phyloP scores from a whole-genome alignment of 2,888 invertebrate genomes.

The Ectropis crepuscularia region DNA sequence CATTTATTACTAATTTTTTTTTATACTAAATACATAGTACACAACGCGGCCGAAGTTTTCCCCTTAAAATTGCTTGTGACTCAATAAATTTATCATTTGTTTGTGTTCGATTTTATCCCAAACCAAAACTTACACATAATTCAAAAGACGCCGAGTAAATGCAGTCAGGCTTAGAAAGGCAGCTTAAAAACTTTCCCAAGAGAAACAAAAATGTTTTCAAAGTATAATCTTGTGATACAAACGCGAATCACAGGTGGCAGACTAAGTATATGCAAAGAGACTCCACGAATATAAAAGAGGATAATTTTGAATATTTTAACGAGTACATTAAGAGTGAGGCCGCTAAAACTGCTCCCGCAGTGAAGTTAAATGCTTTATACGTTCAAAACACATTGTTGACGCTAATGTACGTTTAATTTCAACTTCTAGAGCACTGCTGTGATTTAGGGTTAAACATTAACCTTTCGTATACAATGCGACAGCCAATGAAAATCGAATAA shows the following conservation, averaged over 20 bases:
- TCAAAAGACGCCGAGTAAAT: conserved; percentile 19
- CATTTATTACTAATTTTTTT: too few relatives aligned
- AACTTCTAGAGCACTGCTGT: background rate
- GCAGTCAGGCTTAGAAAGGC: conserved; percentile 22
- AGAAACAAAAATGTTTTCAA: conserved; percentile 35
- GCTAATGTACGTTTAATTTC: conserved; percentile 9
- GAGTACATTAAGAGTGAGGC: conserved; percentile 24
- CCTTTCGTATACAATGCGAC: background rate
- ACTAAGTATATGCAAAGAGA: conserved; percentile 35
- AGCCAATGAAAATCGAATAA: background rate
- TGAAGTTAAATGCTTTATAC: conserved; percentile 6
- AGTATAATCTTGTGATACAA: conserved; percentile 37
- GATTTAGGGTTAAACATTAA: background rate
- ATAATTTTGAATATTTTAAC: conserved; percentile 36
- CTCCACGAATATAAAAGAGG: conserved; percentile 29
- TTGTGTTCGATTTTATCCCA: background rate
- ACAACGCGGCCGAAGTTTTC: too few relatives aligned
- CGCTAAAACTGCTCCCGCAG: conserved; percentile 19
- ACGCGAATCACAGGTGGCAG: conserved; percentile 34
- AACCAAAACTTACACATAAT: conserved; percentile 3
- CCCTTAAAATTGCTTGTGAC: too few relatives aligned
- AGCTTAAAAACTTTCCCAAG: conserved; percentile 32
- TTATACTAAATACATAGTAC: too few relatives aligned
- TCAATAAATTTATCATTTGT: too few relatives aligned
- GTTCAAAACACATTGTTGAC: conserved; percentile 6